These are phyloP conservation scores for Drosophila pallidifrons DNA, from an alignment of 1,140 invertebrate species.

Conservation along the genomic window DNA sequence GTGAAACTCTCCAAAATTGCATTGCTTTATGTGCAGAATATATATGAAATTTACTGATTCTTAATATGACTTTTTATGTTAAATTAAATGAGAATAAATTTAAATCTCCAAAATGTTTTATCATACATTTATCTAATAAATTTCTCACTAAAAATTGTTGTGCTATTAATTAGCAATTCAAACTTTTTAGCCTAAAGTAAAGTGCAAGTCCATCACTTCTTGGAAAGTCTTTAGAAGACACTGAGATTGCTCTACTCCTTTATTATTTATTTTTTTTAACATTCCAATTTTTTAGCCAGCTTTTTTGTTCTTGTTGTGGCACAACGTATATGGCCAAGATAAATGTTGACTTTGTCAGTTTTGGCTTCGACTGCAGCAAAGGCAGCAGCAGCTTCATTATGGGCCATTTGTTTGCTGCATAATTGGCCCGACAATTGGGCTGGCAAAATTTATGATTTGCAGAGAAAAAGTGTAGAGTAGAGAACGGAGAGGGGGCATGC, in stretches of 20 bases:
- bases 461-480: not conserved
- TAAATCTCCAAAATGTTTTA: no score
- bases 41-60: no score
- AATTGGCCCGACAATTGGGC: constrained; percentile 77
- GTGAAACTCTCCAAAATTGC: no score
- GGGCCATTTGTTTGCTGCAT: constrained; percentile 82
- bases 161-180: not conserved
- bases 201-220: not conserved
- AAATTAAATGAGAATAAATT: no score
- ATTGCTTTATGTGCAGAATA: no score
- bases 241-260: constrained; percentile 32
- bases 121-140: no score
- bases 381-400: constrained; percentile 62
- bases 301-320: constrained; percentile 10
- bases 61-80: no score
- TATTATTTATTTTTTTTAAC: constrained; percentile 39
- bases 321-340: constrained; percentile 72
- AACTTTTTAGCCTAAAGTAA: constrained; percentile 4
- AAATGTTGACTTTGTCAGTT: constrained; percentile 81
- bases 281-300: not conserved
- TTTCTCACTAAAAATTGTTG: no score
- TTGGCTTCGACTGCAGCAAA: constrained; percentile 38
- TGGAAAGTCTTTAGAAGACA: not conserved
- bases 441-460: constrained; percentile 78
- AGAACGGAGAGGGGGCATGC: not conserved